Base-by-base conservation (phyloP, 2,113 vertebrate genomes). In the Psammodynastes pulverulentus region DNA sequence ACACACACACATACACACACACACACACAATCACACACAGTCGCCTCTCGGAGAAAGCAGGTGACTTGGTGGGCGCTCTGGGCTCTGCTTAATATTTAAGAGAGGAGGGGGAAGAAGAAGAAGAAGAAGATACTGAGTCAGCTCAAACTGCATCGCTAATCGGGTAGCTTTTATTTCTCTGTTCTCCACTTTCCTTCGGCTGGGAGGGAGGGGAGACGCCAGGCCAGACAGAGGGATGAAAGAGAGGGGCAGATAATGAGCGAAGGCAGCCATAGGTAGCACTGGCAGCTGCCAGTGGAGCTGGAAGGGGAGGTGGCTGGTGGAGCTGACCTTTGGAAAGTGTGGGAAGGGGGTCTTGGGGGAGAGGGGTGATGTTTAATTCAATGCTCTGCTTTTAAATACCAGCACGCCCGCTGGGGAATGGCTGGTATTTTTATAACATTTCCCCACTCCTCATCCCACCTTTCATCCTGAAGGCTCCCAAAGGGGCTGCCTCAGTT, bases 41-140 rank as follows among this genome's bases (percentile, higher is more conserved):
- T 90, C 91, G 91, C 93, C 91, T 95, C 94, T 88, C 93, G 53
- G 34, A 67, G 12, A 51, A 90, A 87, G 92, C 34, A n/a, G 3
- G 13, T 2, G 9, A 21, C 24, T 46, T 87, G 17, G 34, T 9
- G 13, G 29, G 17, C 26, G 3, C 45, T 89, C 15, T 9, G 79
- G 56, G 49, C 34, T 5, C 49, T 46, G 56, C 89, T 91, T 87
- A 89, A 92, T 92, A 91, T 87, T 89, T 56, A 52, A 89, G 84
- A 46, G 84, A n/a, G 49, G 8, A 4, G 48, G 26, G 49, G 4
- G n/a, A n/a, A n/a, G n/a, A n/a, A n/a, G n/a, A n/a, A n/a, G n/a
- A n/a, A n/a, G n/a, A n/a, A 8, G 53, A 3, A 89, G 45, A 56
- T 39, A 53, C 0, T 5, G 39, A 45, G 72, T 45, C 49, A 51